Base-by-base conservation (phyloP, 2,888 invertebrate species). In the Zeuzera pyrina region DNA sequence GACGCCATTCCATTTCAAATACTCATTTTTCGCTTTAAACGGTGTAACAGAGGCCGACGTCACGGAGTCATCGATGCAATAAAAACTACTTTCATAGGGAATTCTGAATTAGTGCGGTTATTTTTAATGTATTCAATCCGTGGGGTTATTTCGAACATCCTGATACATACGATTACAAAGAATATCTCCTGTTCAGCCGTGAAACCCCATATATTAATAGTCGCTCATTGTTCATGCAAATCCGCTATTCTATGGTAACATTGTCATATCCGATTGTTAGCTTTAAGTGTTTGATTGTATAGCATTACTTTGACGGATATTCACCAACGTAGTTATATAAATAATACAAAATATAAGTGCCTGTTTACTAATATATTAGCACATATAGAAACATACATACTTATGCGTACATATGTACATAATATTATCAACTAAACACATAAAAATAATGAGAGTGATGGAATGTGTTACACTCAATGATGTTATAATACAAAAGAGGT, bases 151-250 rank as follows among this genome's bases (percentile, higher is more conserved):
- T 55, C 35, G 49, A 51, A 68, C 61, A 68, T 69, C 71, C 69
- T 71, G 68, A 65, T 74, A 49, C 33, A 52, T 53, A 51, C 47
- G 59, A 65, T 67, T 72, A 69, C 73, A 50, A 16, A 57, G 72
- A 73, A 72, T 49, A 42, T 44, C 43, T 56, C 64, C 59, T 34
- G 39, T 37, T 42, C 40, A 44, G 41, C 29, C 44, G 62, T 63
- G 73, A 64, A 76, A 74, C 61, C 73, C 76, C 56, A 48, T 57
- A 49, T 32, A 45, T 39, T 48, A 47, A 40, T 43, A 39, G 38
- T 30, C 43, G 39, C 42, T 56, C 55, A 69, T 70, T 70, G 59
- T 62, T 44, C 62, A 72, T 71, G 67, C 66, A 72, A 71, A 73
- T 68, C 53, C 46, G 49, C 37, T 34, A 49, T 52, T 49, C 51